These are phyloP conservation scores for Dryadula phaetusa DNA, from an alignment of 2,888 invertebrate species.

Conservation along the genomic window DNA sequence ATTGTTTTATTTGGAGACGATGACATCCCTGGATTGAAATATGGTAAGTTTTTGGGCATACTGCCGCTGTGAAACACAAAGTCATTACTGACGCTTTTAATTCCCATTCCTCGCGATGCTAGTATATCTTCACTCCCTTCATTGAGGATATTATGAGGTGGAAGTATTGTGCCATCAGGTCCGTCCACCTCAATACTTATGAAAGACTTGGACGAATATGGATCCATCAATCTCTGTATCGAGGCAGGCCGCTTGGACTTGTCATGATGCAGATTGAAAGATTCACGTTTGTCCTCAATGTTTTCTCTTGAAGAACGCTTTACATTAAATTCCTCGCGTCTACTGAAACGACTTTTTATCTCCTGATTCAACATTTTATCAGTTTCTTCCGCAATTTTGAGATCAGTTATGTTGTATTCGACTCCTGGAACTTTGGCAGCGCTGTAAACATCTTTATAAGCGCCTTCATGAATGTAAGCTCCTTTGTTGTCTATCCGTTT, in stretches of 20 bases:
- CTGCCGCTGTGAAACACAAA: slow-evolving; percentile 73
- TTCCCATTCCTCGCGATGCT: slow-evolving; percentile 64
- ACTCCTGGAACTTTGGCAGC: slow-evolving; percentile 75
- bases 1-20: slow-evolving; percentile 74
- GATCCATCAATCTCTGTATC: slow-evolving; percentile 70
- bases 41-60: slow-evolving; percentile 77
- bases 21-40: slow-evolving; percentile 70
- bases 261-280: slow-evolving; percentile 68
- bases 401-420: slow-evolving; percentile 80
- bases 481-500: slow-evolving; percentile 81
- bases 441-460: slow-evolving; percentile 78
- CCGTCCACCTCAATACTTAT: slow-evolving; percentile 68
- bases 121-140: slow-evolving; percentile 53
- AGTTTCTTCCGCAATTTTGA: slow-evolving; percentile 80
- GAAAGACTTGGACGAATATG: slow-evolving; percentile 74
- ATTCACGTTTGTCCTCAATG: slow-evolving; percentile 69
- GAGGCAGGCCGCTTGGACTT: slow-evolving; percentile 71
- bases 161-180: slow-evolving; percentile 61
- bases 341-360: slow-evolving; percentile 70
- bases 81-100: slow-evolving; percentile 67
- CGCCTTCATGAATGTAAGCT: slow-evolving; percentile 78
- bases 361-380: slow-evolving; percentile 76
- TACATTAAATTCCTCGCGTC: slow-evolving; percentile 70
- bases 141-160: slow-evolving; percentile 65
- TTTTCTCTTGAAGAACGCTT: slow-evolving; percentile 73